Percentiles rank a stretch among this genome's conserved stretches.
Conservation (phyloP, 2,797 vertebrate species). For the Nannoperca obscura region DNA sequence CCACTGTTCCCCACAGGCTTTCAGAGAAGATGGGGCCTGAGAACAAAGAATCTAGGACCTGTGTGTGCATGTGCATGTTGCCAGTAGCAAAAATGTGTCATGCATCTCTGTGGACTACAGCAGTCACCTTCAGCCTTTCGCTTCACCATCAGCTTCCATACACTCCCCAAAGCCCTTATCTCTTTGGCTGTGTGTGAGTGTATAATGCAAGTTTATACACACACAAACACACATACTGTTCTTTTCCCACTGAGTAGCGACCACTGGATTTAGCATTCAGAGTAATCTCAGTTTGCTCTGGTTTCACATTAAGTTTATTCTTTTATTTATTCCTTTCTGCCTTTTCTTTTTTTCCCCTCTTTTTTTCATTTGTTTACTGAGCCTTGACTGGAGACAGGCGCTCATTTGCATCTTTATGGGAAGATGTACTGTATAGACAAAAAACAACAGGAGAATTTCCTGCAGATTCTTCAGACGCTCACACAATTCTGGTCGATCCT, state of each 20-base stretch:
- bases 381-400: conserved; percentile 55
- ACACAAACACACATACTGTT: conserved; percentile 17
- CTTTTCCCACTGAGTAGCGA: conserved; percentile 31
- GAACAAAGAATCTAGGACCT: conserved; percentile 62
- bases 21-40: conserved; percentile 49
- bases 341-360: conserved; percentile 27
- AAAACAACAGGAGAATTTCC: conserved; percentile 77
- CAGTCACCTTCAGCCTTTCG: conserved; percentile 65
- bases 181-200: conserved; percentile 42
- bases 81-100: conserved; percentile 40
- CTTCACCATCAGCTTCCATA: conserved; percentile 39
- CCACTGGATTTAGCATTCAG: conserved; percentile 58
- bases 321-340: conserved; percentile 58
- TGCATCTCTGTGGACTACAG: conserved; percentile 58
- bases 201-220: conserved; percentile 30
- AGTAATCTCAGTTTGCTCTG: conserved; percentile 59
- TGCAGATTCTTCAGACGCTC: conserved; percentile 68
- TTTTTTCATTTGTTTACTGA: conserved; percentile 71
- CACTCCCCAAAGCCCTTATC: conserved; percentile 50
- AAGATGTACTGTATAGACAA: conserved; percentile 75
- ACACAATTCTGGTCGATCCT: conserved; percentile 76
- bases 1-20: conserved; percentile 47
- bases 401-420: conserved; percentile 87
- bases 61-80: conserved; percentile 23
- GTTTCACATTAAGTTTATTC: conserved; percentile 54